Percentiles rank a stretch among this genome's conserved stretches.
These are phyloP conservation scores for Rhagophthalmus giganteus DNA, from an alignment of 2,888 invertebrate genomes.

Conservation along the genomic window DNA sequence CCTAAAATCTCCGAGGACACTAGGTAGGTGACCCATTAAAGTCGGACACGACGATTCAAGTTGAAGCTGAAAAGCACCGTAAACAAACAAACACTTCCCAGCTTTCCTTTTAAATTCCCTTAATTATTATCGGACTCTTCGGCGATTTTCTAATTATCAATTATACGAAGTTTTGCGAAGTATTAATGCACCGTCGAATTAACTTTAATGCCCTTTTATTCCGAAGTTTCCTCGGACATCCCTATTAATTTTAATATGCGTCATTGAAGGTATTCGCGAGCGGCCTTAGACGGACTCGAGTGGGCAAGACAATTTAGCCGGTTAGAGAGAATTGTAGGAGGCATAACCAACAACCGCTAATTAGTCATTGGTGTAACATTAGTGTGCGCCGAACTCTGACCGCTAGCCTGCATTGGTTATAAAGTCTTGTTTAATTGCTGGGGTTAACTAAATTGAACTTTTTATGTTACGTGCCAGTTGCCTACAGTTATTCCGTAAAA, in stretches of 20 bases:
- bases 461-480: conserved; percentile 28
- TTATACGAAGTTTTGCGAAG: no score
- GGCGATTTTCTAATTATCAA: no score
- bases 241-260: background rate
- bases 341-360: conserved; percentile 35
- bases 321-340: conserved; percentile 28
- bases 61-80: no score
- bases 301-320: conserved; percentile 23
- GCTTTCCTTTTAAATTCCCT: no score
- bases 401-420: conserved; percentile 35
- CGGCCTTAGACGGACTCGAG: conserved; percentile 15
- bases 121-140: no score
- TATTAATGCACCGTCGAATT: no score
- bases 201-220: no score
- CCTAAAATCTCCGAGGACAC: no score
- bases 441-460: conserved; percentile 37
- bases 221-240: no score
- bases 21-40: no score
- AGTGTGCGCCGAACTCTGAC: conserved; percentile 38
- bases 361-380: conserved; percentile 39
- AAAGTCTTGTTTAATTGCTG: conserved; percentile 36
- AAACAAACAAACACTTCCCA: no score
- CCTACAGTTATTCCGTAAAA: conserved; percentile 20
- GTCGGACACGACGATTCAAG: no score
- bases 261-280: background rate